Conservation (phyloP, 2,888 invertebrate species). For the Nudaria mundana region DNA sequence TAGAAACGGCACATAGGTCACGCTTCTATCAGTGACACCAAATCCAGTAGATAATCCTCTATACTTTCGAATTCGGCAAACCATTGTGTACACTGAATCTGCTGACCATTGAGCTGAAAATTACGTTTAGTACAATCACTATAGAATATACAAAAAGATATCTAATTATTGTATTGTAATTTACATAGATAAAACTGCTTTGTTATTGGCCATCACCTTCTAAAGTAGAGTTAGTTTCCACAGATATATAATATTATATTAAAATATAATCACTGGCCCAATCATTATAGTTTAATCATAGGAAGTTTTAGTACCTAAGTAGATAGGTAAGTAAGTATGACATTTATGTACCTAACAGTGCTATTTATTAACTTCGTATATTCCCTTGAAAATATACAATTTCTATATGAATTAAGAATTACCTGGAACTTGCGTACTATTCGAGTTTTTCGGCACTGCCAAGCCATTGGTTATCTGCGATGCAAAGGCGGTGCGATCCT, state of each 20-base stretch:
- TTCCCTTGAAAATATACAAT: too few species aligned
- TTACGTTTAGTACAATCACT: too few species aligned
- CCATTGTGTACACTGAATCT: conserved; percentile 45
- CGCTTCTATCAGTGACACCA: conserved; percentile 80
- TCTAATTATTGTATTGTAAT: too few species aligned
- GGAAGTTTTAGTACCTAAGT: too few species aligned
- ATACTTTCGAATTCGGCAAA: conserved; percentile 83
- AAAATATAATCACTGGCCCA: too few species aligned
- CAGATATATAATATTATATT: conserved; percentile 16
- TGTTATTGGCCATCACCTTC: neutral
- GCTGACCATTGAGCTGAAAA: conserved; percentile 28
- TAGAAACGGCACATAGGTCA: conserved; percentile 86
- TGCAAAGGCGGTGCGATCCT: conserved; percentile 86
- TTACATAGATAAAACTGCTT: too few species aligned
- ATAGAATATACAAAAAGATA: too few species aligned
- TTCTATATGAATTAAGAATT: too few species aligned
- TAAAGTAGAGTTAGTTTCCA: neutral
- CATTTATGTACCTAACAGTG: too few species aligned
- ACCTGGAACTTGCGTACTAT: conserved; percentile 51
- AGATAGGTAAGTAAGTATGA: too few species aligned
- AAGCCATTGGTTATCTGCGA: conserved; percentile 87
- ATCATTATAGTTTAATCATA: too few species aligned
- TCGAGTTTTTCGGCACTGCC: conserved; percentile 73
- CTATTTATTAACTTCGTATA: too few species aligned
- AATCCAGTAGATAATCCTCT: conserved; percentile 82